These are phyloP conservation scores for Tarsius wallacei DNA, from an alignment of 2,797 vertebrate species.

Conservation along the genomic window DNA sequence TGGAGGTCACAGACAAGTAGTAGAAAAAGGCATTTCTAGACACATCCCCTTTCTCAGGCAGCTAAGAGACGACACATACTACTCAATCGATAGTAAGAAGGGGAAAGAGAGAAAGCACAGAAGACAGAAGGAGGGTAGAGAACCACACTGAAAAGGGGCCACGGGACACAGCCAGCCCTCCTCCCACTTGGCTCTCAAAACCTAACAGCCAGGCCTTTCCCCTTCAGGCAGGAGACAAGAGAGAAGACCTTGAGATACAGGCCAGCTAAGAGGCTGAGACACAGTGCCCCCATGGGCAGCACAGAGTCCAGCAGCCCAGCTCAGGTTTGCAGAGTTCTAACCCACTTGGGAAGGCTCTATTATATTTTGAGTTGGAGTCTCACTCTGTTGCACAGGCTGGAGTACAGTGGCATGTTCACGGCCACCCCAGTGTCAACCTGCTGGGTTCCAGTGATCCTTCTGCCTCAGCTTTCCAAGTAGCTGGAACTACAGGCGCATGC, in stretches of 20 bases:
- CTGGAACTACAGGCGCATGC: too few species aligned
- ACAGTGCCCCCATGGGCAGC: accelerated
- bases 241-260: neutral
- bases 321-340: too few species aligned
- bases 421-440: too few species aligned
- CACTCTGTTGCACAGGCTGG: too few species aligned
- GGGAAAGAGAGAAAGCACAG: neutral
- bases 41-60: neutral
- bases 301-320: neutral
- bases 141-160: neutral
- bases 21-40: neutral
- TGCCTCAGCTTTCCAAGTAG: too few species aligned
- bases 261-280: too few species aligned
- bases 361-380: too few species aligned
- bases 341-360: neutral
- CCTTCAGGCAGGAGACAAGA: too few species aligned
- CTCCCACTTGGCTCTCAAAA: neutral
- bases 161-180: neutral
- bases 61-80: neutral
- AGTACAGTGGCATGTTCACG: too few species aligned
- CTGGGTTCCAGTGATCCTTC: too few species aligned
- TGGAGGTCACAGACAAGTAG: neutral
- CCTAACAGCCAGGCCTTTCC: neutral
- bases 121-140: neutral
- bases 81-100: neutral